phyloP scores from a whole-genome alignment of 2,113 vertebrate species.

The Chloebia gouldiae region DNA sequence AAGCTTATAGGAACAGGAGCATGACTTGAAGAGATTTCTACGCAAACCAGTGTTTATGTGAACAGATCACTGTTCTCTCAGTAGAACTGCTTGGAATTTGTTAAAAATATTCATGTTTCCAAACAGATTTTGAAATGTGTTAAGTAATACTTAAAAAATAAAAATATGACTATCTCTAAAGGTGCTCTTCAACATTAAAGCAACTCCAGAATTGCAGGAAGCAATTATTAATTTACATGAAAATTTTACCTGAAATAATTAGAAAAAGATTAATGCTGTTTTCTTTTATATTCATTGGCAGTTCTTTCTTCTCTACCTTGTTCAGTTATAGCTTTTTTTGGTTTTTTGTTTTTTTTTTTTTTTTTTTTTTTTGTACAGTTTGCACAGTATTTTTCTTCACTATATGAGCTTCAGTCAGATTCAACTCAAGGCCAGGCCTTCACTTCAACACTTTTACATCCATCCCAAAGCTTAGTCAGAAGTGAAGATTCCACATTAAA shows the following conservation, averaged over 20 bases:
- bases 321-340: not conserved
- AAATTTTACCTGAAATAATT: not conserved
- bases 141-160: not conserved
- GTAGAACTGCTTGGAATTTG: not conserved
- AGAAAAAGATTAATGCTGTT: not conserved
- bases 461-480: not conserved
- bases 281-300: not conserved
- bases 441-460: not conserved
- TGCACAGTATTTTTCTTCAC: not conserved
- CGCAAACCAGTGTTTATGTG: not conserved
- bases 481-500: not conserved
- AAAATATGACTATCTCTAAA: not conserved
- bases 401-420: not conserved
- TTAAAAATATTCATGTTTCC: not conserved
- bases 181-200: not conserved
- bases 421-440: not conserved
- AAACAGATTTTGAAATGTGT: not conserved
- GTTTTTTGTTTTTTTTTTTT: too few relatives aligned
- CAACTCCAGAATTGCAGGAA: not conserved
- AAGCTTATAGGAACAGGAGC: not conserved
- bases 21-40: not conserved
- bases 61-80: not conserved
- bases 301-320: not conserved
- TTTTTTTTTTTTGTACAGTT: not conserved
- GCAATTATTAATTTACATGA: not conserved